Evolutionary conservation across 2,113 vertebrate species (phyloP), one percentile per base, ranked within the genome.

Genomic region (Antennarius striatus): DNA sequence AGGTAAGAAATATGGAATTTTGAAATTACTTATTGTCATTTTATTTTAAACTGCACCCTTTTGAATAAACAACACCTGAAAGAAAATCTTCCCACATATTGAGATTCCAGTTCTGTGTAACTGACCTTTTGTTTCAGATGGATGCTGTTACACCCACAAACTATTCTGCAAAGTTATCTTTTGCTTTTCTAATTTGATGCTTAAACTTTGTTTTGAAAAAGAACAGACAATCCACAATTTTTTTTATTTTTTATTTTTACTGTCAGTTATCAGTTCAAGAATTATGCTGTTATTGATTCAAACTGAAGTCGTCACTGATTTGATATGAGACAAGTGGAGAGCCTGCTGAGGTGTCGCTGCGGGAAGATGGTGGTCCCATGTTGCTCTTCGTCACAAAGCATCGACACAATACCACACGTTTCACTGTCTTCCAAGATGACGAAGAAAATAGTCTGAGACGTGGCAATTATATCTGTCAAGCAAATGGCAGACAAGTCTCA

Each of bases 401-500:
- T 46, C 39, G 65, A 76, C 61, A 82, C 52, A 68, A 56, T 71
- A 83, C 66, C 48, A 42, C 56, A 56, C 69, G 67, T 66, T 75
- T 64, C 30, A 70, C 56, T 28, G 46, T 67, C 63, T 83, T 50
- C 29, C 45, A 73, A 77, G 83, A 86, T 57, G 47, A 32, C 71
- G 61, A 57, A 66, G 74, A 79, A 86, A 85, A 88, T 88, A 71
- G 83, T 85, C 88, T 85, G 77, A 84, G 81, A 82, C 55, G 53
- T 73, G 68, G 67, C 80, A 81, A 84, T 82, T 52, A 47, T 55
- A 82, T 83, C 72, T 83, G 76, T 88, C 81, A 82, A 75, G 62
- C 76, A 71, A 71, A 59, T 68, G 68, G 73, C 75, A 83, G 74
- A 69, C 47, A 28, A n/a, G 16, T 50, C 58, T 71, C 36, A 17